Percentiles rank a stretch among this genome's conserved stretches.
Evolutionary conservation across 2,888 invertebrate genomes (phyloP).

Genomic region (Eremobia ochroleuca): DNA sequence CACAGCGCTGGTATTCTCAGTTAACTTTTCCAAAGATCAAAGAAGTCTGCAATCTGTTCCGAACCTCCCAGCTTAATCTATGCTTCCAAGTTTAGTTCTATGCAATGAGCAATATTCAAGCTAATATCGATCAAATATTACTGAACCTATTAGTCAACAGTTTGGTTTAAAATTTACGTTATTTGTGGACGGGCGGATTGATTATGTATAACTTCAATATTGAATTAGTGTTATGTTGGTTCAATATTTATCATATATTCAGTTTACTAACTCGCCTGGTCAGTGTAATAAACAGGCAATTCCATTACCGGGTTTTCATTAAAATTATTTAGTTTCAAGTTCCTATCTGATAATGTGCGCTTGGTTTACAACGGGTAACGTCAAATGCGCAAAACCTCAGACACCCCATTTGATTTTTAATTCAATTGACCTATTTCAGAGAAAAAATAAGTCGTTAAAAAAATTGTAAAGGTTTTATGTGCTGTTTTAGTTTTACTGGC

Average conservation of each 20-base stretch:
- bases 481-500: no score
- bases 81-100: constrained; percentile 57
- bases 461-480: no score
- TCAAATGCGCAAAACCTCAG: no score
- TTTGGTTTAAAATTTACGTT: constrained; percentile 43
- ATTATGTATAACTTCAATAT: constrained; percentile 39
- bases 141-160: constrained; percentile 63
- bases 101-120: constrained; percentile 62
- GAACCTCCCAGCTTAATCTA: constrained; percentile 25
- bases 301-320: neutral
- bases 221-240: constrained; percentile 30
- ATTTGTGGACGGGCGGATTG: constrained; percentile 10
- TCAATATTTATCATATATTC: constrained; percentile 19
- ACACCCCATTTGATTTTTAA: no score
- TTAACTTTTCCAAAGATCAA: neutral
- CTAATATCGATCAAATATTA: constrained; percentile 68
- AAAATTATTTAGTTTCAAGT: neutral
- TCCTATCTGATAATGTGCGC: neutral
- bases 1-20: no score
- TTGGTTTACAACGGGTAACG: no score
- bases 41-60: neutral
- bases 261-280: neutral
- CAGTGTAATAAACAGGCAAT: constrained; percentile 11
- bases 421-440: no score
- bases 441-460: no score